These are phyloP conservation scores for Ooceraea biroi DNA, from an alignment of 1,140 invertebrate species.

Conservation along the genomic window DNA sequence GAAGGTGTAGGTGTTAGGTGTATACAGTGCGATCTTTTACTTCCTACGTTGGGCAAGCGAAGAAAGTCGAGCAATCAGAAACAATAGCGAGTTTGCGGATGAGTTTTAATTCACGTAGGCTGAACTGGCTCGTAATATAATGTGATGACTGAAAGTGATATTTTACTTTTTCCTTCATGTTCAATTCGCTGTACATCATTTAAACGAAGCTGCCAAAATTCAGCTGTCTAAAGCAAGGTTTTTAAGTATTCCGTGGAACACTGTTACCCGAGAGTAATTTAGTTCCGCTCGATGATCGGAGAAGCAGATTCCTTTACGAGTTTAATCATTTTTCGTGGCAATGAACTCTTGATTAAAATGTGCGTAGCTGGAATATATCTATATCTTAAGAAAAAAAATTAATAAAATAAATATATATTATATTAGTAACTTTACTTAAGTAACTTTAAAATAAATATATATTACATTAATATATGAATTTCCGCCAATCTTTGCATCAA, in stretches of 20 bases:
- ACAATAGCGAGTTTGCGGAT: constrained; percentile 29
- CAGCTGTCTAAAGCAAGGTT: neutral
- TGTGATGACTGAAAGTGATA: constrained; percentile 52
- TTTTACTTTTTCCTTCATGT: constrained; percentile 47
- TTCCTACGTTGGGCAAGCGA: neutral
- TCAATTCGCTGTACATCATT: constrained; percentile 16
- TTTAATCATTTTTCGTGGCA: neutral
- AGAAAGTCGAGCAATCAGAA: constrained; percentile 51
- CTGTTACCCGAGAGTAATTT: neutral
- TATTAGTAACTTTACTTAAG: too few species aligned
- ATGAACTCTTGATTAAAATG: neutral
- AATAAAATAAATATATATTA: neutral
- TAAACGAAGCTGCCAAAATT: neutral
- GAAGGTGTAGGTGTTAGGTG: neutral
- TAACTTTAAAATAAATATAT: neutral
- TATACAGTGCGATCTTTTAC: neutral
- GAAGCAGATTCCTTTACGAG: neutral
- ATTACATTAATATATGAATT: neutral
- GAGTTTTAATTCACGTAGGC: constrained; percentile 9
- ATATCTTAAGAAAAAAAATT: neutral
- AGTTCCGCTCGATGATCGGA: neutral
- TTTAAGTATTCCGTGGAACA: neutral
- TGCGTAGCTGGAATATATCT: too few species aligned
- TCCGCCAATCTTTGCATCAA: neutral
- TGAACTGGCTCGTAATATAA: constrained; percentile 4